These are phyloP conservation scores for Drosophila aff. DNA, from an alignment of 1,140 invertebrate genomes.

Conservation along the genomic window DNA sequence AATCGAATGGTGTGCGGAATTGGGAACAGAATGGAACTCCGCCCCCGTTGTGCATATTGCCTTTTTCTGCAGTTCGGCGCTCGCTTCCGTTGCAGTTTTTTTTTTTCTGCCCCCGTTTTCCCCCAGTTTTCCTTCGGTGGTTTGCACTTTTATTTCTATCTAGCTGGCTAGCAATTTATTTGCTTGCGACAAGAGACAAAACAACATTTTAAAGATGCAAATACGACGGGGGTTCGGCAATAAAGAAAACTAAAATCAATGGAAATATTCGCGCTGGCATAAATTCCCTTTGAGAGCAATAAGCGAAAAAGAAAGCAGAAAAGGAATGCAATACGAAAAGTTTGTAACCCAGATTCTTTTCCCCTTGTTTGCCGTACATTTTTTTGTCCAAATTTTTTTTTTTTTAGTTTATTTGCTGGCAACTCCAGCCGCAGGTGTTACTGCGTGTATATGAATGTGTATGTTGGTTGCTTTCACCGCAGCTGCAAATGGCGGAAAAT, in stretches of 20 bases:
- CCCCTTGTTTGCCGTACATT: slow-evolving; percentile 45
- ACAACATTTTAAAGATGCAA: slow-evolving; percentile 69
- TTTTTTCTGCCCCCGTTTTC: slow-evolving; percentile 3
- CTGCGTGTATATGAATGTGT: slow-evolving; percentile 11
- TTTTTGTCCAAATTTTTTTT: slow-evolving; percentile 22
- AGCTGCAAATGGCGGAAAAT: slow-evolving; percentile 73
- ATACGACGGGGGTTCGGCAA: slow-evolving; percentile 32
- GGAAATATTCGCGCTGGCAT: slow-evolving; percentile 78
- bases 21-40: slow-evolving; percentile 29
- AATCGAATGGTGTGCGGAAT: slow-evolving; percentile 49
- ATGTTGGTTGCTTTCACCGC: slow-evolving; percentile 47
- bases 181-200: slow-evolving; percentile 55
- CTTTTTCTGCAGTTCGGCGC: slow-evolving; percentile 33
- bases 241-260: slow-evolving; percentile 79
- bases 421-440: slow-evolving; percentile 51
- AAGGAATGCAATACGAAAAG: slow-evolving; percentile 44
- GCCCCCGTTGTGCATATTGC: slow-evolving; percentile 40
- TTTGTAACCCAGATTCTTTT: slow-evolving; percentile 77
- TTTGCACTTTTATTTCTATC: slow-evolving; percentile 9
- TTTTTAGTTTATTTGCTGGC: slow-evolving; percentile 13
- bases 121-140: slow-evolving; percentile 1
- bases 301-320: slow-evolving; percentile 22
- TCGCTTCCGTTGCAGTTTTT: slow-evolving; percentile 35
- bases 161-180: slow-evolving; percentile 64
- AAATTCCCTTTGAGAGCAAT: slow-evolving; percentile 62